phyloP scores from a whole-genome alignment of 2,797 vertebrate genomes.

The Pempheris klunzingeri region DNA sequence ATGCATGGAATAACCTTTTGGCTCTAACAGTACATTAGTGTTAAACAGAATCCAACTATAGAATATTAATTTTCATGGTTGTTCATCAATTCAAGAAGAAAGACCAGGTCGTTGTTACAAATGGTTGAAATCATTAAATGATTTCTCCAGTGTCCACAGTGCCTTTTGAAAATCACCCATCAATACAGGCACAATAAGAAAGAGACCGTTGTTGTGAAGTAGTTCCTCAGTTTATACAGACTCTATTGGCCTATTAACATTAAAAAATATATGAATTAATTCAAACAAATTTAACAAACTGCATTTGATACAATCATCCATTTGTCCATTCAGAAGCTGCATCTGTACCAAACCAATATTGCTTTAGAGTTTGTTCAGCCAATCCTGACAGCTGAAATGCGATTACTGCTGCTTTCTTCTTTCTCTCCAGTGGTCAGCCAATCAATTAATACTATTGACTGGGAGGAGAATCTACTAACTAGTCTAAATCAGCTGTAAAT shows the following conservation, averaged over 20 bases:
- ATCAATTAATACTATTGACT: constrained; percentile 70
- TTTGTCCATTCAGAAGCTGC: constrained; percentile 32
- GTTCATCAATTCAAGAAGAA: constrained; percentile 4
- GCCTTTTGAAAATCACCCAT: constrained; percentile 5
- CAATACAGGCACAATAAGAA: background rate
- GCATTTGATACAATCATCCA: constrained; percentile 32
- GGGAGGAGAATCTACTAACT: constrained; percentile 57
- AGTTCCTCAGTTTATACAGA: background rate
- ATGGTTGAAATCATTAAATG: background rate
- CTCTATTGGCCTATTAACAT: constrained; percentile 12
- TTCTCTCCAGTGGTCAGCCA: constrained; percentile 56
- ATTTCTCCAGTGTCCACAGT: background rate
- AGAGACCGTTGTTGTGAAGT: background rate
- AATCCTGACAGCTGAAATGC: constrained; percentile 55
- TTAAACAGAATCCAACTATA: constrained; percentile 9
- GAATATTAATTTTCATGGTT: background rate
- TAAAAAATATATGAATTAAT: constrained; percentile 13
- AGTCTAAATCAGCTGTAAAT: constrained; percentile 66
- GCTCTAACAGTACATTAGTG: background rate
- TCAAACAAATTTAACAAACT: constrained; percentile 17
- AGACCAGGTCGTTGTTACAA: background rate
- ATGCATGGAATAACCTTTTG: constrained; percentile 30
- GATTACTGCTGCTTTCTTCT: constrained; percentile 56
- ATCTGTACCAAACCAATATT: constrained; percentile 46
- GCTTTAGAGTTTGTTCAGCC: constrained; percentile 50